phyloP scores from a whole-genome alignment of 1,140 invertebrate species.

The Spodoptera litura region DNA sequence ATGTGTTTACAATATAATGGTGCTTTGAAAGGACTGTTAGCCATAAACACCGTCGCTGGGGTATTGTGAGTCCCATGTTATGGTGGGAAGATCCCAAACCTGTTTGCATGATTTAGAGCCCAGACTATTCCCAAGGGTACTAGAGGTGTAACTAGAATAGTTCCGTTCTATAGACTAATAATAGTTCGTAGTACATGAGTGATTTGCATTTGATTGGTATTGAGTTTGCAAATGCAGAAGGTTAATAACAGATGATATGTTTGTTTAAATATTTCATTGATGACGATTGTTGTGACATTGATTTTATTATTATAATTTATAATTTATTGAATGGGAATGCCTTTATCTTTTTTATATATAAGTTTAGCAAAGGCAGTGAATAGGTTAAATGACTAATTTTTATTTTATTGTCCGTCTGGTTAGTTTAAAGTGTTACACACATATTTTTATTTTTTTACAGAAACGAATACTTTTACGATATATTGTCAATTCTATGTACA shows the following conservation, averaged over 20 bases:
- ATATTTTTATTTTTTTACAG: too few species aligned
- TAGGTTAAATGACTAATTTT: too few species aligned
- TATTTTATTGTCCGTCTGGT: too few species aligned
- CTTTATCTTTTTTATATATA: too few species aligned
- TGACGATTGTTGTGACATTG: too few species aligned
- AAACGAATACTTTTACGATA: too few species aligned
- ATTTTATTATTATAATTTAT: too few species aligned
- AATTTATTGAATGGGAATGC: too few species aligned
- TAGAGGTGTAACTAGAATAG: constrained; percentile 18
- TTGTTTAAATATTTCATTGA: too few species aligned
- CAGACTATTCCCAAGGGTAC: constrained; percentile 7
- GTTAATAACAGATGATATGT: background rate
- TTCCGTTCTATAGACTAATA: background rate
- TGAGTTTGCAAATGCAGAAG: background rate
- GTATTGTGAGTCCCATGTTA: constrained; percentile 27
- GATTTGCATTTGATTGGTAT: constrained; percentile 11
- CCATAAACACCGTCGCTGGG: constrained; percentile 8
- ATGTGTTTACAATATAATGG: constrained; percentile 1
- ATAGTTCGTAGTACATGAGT: constrained; percentile 1
- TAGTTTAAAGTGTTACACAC: too few species aligned
- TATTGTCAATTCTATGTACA: too few species aligned
- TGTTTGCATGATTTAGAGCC: constrained; percentile 32
- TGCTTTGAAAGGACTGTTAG: constrained; percentile 4
- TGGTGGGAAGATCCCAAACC: background rate
- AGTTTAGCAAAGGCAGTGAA: too few species aligned